Base-by-base conservation (phyloP, 2,113 vertebrate species). In the Noctilio leporinus region DNA sequence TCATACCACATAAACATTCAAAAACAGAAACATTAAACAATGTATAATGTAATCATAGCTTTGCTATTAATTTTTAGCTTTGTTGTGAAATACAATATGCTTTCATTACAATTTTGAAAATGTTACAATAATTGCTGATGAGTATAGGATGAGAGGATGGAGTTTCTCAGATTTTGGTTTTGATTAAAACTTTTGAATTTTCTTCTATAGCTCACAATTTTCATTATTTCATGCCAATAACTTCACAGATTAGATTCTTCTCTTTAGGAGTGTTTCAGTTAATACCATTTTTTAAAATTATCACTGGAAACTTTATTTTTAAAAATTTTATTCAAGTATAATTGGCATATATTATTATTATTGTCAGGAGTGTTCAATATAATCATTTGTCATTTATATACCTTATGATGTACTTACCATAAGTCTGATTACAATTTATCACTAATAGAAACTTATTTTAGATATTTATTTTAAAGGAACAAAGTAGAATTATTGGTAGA, bases 61-160 rank as follows among this genome's bases (percentile, higher is more conserved):
- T 91, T 94, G 89, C n/a, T 38, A 49, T 64, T 85, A 78, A 49
- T 78, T 76, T 91, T 59, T 83, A 51, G 12, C 45, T 92, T 95
- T 92, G 51, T 70, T 82, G 17, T 78, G 81, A 89, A 51, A 76
- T 51, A 43, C 20, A 87, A 33, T 83, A 22, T 64, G 26, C 78
- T 93, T 86, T 51, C 76, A 55, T 91, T 90, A 76, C 5, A 89
- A 2, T 89, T 92, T 35, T 94, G 53, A 96, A 92, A 80, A 69
- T 40, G 33, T 51, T 77, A 70, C 2, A 40, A 80, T 86, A 89
- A 85, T 81, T 89, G 4, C 49, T 89, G 53, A 55, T 81, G 45
- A 49, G 4, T 59, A 4, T 45, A 45, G 26, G 14, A 24, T 85
- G 35, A 91, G 89, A 86, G 14, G 10, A 51, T 86, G 76, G 55